Evolutionary conservation across 2,797 vertebrate genomes (phyloP), one percentile per base, ranked within the genome.

Genomic region (Fringilla coelebs): DNA sequence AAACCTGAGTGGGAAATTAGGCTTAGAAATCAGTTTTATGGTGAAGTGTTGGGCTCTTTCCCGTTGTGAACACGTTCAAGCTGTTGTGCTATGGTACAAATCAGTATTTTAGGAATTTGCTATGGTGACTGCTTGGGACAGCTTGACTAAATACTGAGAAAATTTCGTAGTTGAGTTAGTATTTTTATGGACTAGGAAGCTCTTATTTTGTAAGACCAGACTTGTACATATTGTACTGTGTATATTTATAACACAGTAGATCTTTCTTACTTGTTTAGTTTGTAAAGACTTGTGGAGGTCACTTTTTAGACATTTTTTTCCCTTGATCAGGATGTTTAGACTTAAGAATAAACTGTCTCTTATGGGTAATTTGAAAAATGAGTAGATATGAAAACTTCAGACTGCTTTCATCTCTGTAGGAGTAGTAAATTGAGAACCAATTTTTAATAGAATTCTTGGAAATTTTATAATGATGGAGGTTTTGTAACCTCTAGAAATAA

Each of bases 151-250:
- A 92, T 78, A 89, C 78, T 95, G 84, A 54, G 74, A 58, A 80
- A 94, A 85, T 97, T 98, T 97, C 97, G 93, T 98, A 98, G 96
- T 54, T 93, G 54, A 90, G 54, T 97, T 97, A 97, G 97, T 98
- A 96, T 97, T 98, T 98, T 98, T 98, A 96, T 97, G 97, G 95
- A 72, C 92, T 98, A 96, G 96, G 92, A 91, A 87, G 67, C 63
- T 97, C 94, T 92, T 94, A 51, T 97, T 98, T 98, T 98, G 88
- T 97, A 96, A 96, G 84, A 71, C 92, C 58, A 65, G 93, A 93
- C 96, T 96, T 97, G 96, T 97, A 97, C 73, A 89, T 95, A 89
- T 38, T 92, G 57, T 93, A 94, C 90, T 90, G 91, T 95, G 85
- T 94, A 11, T 85, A 78, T 93, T 93, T 95, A 41, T 90, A 88